These are phyloP conservation scores for Phoxinus phoxinus DNA, from an alignment of 2,113 vertebrate genomes.

Conservation along the genomic window DNA sequence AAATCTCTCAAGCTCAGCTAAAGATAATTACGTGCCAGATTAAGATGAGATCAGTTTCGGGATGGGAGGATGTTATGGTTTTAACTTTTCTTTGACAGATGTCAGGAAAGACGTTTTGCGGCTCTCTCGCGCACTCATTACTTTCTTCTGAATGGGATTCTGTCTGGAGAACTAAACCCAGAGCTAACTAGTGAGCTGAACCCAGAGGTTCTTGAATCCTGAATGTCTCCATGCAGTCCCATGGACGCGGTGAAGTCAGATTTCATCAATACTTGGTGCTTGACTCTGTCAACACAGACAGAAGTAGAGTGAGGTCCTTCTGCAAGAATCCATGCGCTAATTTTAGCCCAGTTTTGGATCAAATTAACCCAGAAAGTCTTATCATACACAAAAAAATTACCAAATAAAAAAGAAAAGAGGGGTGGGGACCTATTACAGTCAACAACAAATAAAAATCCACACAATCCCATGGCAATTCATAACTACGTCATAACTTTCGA, in stretches of 20 bases:
- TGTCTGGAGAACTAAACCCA: too few relatives aligned
- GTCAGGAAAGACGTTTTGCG: slow-evolving; percentile 13
- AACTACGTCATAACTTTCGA: too few relatives aligned
- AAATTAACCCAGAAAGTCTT: not conserved
- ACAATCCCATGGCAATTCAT: too few relatives aligned
- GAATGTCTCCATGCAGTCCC: slow-evolving; percentile 32
- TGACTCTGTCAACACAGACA: slow-evolving; percentile 45
- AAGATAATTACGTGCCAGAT: not conserved
- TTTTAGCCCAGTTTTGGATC: not conserved
- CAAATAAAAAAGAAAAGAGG: not conserved
- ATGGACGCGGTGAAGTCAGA: not conserved
- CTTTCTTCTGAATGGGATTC: slow-evolving; percentile 16
- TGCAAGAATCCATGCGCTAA: not conserved
- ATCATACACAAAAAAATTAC: not conserved
- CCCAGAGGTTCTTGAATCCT: not conserved
- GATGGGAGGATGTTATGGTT: slow-evolving; percentile 15
- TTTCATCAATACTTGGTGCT: slow-evolving; percentile 47
- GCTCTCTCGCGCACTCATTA: not conserved
- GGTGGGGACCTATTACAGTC: not conserved
- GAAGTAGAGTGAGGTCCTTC: not conserved
- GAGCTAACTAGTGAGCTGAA: slow-evolving; percentile 2
- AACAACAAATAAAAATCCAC: too few relatives aligned
- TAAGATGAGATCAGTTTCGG: not conserved
- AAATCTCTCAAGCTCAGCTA: not conserved
- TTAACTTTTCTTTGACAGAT: not conserved